Evolutionary conservation across 2,113 vertebrate species (phyloP).

Genomic region (Pavo muticus): DNA sequence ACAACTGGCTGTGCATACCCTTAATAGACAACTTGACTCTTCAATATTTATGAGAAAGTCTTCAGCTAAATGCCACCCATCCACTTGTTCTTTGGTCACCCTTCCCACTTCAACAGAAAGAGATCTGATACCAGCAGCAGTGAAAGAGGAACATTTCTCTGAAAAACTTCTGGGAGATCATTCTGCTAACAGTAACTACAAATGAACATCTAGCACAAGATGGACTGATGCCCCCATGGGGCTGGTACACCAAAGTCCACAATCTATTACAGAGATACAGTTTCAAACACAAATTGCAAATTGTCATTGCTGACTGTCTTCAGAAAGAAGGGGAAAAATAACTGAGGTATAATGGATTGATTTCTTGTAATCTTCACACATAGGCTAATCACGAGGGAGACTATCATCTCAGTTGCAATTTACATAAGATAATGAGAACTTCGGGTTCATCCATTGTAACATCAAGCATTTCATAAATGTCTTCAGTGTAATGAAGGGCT

Average conservation of each 20-base stretch:
- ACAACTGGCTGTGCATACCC: not conserved
- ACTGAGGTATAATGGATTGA: not conserved
- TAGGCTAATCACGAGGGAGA: not conserved
- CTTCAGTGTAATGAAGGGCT: not conserved
- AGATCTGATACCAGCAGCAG: not conserved
- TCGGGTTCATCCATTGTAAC: not conserved
- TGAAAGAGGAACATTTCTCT: not conserved
- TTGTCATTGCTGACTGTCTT: not conserved
- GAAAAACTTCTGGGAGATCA: not conserved
- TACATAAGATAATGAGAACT: not conserved
- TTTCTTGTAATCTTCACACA: not conserved
- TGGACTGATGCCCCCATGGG: accelerated
- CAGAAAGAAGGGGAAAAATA: not conserved
- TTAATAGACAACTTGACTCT: not conserved
- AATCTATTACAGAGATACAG: not conserved
- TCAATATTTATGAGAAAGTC: not conserved
- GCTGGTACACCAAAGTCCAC: not conserved
- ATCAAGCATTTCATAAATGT: not conserved
- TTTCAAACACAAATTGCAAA: not conserved
- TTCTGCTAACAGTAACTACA: not conserved
- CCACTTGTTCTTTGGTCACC: not conserved
- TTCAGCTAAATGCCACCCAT: not conserved
- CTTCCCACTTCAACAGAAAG: not conserved
- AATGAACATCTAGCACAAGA: not conserved
- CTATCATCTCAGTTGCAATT: not conserved